Evolutionary conservation across 2,113 vertebrate genomes (phyloP).

Genomic region (Notothenia coriiceps): DNA sequence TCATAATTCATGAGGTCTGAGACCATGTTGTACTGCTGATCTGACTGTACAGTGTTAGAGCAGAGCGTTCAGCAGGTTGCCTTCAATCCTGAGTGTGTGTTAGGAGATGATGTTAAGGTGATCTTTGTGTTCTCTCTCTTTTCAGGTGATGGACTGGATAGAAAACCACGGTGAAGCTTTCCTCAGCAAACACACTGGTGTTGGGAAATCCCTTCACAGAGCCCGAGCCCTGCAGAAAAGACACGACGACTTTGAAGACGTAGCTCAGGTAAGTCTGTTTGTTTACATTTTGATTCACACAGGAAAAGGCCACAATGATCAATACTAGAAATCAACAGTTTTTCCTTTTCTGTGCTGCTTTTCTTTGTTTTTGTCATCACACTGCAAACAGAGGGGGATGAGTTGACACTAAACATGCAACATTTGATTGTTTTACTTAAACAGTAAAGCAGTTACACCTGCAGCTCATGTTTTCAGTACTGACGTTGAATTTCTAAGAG

Average conservation of each 20-base stretch:
- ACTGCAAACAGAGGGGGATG: background rate
- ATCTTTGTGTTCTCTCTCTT: background rate
- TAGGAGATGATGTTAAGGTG: background rate
- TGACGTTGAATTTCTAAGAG: background rate
- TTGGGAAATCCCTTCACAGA: slow-evolving; percentile 96
- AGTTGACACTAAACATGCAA: background rate
- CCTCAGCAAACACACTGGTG: slow-evolving; percentile 97
- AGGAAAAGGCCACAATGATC: no score
- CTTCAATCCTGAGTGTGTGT: slow-evolving; percentile 14
- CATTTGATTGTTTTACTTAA: no score
- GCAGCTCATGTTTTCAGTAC: background rate
- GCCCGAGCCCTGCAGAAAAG: slow-evolving; percentile 96
- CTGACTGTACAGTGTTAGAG: background rate
- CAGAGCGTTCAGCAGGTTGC: background rate
- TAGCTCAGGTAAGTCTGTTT: slow-evolving; percentile 90
- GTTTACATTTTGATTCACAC: background rate
- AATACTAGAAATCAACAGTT: no score
- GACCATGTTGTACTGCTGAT: slow-evolving; percentile 16
- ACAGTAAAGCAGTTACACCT: no score
- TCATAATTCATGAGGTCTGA: slow-evolving; percentile 43
- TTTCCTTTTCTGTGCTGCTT: no score
- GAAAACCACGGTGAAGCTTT: slow-evolving; percentile 99
- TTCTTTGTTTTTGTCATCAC: no score
- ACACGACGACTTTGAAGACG: slow-evolving; percentile 98
- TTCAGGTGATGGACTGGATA: slow-evolving; percentile 97